phyloP scores from a whole-genome alignment of 1,140 invertebrate species.

The Drosophila quadrilineata region DNA sequence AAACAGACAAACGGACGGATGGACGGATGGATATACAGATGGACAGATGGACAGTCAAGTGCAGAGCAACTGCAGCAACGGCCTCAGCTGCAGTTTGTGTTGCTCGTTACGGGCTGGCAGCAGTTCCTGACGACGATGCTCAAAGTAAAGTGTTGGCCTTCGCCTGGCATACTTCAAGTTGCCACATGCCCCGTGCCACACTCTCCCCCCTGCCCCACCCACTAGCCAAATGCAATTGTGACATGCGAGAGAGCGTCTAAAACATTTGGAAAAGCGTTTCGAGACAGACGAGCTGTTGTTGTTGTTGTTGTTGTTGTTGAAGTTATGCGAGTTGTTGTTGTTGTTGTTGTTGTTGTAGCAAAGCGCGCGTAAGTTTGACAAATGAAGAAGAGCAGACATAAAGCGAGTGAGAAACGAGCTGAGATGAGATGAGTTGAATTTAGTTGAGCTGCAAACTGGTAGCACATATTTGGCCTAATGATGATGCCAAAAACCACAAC shows the following conservation, averaged over 20 bases:
- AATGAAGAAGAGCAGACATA: slow-evolving; percentile 59
- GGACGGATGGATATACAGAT: slow-evolving; percentile 24
- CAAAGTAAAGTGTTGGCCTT: slow-evolving; percentile 42
- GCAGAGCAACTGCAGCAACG: slow-evolving; percentile 7
- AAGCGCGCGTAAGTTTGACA: slow-evolving; percentile 68
- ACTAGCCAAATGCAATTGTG: not conserved
- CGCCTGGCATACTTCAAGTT: slow-evolving; percentile 23
- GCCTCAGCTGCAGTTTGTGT: slow-evolving; percentile 10
- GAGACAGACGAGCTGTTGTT: slow-evolving; percentile 21
- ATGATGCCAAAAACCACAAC: slow-evolving; percentile 35
- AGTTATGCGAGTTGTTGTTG: too few species aligned
- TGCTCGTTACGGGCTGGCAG: slow-evolving; percentile 24
- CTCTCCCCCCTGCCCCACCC: not conserved
- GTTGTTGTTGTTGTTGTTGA: slow-evolving; percentile 19
- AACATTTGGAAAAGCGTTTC: slow-evolving; percentile 48
- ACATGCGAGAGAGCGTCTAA: slow-evolving; percentile 27
- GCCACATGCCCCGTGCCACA: not conserved
- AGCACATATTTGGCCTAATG: slow-evolving; percentile 41
- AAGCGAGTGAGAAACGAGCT: slow-evolving; percentile 9
- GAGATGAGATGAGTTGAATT: not conserved
- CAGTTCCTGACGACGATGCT: not conserved
- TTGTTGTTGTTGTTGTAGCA: slow-evolving; percentile 31
- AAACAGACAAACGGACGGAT: slow-evolving; percentile 17
- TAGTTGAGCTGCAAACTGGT: too few species aligned
- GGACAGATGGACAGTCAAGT: slow-evolving; percentile 34